Conservation (phyloP, 1,140 invertebrate species). For the Pteromalus puparum region DNA sequence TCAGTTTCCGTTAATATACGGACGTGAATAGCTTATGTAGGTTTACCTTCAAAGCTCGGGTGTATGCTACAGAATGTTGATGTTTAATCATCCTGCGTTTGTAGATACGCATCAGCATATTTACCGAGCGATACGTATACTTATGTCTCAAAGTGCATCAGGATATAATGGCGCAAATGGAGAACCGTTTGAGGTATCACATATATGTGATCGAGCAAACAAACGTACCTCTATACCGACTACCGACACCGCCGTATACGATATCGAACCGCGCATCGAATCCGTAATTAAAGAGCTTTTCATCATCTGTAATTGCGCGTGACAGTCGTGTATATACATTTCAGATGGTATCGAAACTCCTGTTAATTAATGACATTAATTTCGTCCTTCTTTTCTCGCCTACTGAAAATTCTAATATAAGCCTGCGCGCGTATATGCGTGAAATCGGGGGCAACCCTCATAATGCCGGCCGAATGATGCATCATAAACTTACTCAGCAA, state of each 20-base stretch:
- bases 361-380: not conserved
- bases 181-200: not conserved
- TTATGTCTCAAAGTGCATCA: slow-evolving; percentile 1
- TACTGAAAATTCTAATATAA: too few relatives aligned
- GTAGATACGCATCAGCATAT: not conserved
- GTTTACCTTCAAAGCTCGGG: not conserved
- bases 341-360: not conserved
- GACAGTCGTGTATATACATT: not conserved
- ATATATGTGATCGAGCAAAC: not conserved
- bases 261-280: not conserved
- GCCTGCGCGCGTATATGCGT: not conserved
- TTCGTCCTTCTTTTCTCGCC: not conserved
- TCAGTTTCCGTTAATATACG: not conserved
- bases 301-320: not conserved
- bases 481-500: not conserved
- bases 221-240: not conserved
- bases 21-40: not conserved
- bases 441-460: not conserved
- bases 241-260: not conserved
- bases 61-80: not conserved
- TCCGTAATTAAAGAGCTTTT: not conserved
- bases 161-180: slow-evolving; percentile 23
- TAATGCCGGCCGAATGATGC: not conserved
- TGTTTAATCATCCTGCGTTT: not conserved
- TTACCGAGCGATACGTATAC: not conserved